Base-by-base conservation (phyloP, 2,113 vertebrate species). In the Heteronetta atricapilla region DNA sequence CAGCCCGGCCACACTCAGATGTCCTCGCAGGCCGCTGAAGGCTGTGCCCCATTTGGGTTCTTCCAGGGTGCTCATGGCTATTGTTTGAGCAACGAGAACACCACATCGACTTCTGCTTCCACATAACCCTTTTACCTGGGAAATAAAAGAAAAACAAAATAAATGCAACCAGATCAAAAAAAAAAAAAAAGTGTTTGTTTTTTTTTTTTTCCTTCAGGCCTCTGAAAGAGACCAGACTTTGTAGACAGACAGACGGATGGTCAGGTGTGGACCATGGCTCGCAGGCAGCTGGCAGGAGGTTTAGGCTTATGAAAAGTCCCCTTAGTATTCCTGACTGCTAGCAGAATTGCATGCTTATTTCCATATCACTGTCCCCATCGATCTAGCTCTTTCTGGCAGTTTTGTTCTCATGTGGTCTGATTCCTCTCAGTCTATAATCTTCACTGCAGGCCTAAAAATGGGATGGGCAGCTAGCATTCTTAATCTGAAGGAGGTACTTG, bases 71-170 rank as follows among this genome's bases (percentile, higher is more conserved):
- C 72, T 84, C 2, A 0, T 21, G 18, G 56, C n/a, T 58, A 40
- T 25, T 74, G 21, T n/a, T 83, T 1, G 7, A 86, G 88, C 73
- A 2, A 14, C 42, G 55, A 78, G 73, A 83, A 74, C 38, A 64
- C 53, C 58, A 76, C 73, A 58, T 3, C 13, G 67, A 86, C 33
- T 88, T 48, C 62, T 82, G 53, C 56, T 96, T 92, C 82, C 92
- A 81, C 34, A 40, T 38, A 72, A 81, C 44, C 23, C 23, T 79
- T 90, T 86, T 38, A 68, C 58, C 58, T 64, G 26, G 69, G 55
- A 76, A 95, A 91, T 23, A 85, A 93, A 87, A 48, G 59, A 84
- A 78, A 70, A 80, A 79, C 50, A 36, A 89, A 79, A 86, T 40
- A 22, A 95, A 95, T 69, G 72, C 8, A 76, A 82, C 87, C 81